phyloP scores from a whole-genome alignment of 2,113 vertebrate species.

The Mungos mungo region DNA sequence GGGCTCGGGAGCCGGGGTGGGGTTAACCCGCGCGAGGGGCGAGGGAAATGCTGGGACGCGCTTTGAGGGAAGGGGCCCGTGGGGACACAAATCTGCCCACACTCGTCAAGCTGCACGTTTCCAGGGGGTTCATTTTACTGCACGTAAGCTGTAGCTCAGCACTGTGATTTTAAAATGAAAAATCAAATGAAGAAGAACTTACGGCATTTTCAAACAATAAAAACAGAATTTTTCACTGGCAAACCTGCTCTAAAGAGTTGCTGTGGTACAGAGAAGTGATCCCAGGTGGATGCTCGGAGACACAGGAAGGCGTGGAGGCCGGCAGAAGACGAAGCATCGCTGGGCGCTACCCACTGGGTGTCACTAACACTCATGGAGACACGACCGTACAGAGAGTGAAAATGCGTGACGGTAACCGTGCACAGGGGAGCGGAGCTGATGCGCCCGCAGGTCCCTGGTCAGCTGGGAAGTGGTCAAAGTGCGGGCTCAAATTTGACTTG shows the following conservation, averaged over 20 bases:
- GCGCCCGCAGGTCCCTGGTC: too few relatives aligned
- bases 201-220: not conserved
- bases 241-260: not conserved
- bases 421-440: not conserved
- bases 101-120: too few relatives aligned
- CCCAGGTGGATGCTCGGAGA: not conserved
- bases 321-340: not conserved
- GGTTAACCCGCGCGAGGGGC: fast-evolving
- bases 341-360: not conserved
- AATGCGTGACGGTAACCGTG: fast-evolving
- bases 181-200: not conserved
- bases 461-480: not conserved
- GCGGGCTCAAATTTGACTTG: not conserved
- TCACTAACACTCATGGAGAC: not conserved
- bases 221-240: not conserved
- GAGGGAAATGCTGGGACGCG: not conserved
- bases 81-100: not conserved
- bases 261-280: not conserved
- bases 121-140: not conserved
- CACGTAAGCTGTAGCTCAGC: not conserved
- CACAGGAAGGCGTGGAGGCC: not conserved
- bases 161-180: not conserved
- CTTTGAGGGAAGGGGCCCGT: not conserved
- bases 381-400: not conserved
- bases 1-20: fast-evolving